phyloP scores from a whole-genome alignment of 1,140 invertebrate genomes.

The Helicoverpa armigera region DNA sequence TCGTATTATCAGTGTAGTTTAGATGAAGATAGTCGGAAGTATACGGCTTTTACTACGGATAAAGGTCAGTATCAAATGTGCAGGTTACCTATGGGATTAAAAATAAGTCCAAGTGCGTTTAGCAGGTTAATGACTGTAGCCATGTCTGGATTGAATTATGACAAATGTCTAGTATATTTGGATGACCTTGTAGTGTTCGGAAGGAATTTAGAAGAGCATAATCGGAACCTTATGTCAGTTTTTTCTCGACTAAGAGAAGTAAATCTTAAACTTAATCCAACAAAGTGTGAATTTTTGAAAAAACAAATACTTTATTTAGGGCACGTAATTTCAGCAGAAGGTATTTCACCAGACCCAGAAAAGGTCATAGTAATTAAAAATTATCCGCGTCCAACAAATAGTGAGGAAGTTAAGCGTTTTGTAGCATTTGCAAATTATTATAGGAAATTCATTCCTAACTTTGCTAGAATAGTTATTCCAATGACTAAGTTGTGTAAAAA shows the following conservation, averaged over 20 bases:
- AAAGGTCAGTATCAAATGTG: slow-evolving; percentile 48
- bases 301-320: slow-evolving; percentile 37
- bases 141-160: slow-evolving; percentile 23
- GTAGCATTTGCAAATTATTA: slow-evolving; percentile 45
- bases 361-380: slow-evolving; percentile 31
- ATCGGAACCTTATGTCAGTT: slow-evolving; percentile 30
- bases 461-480: too few relatives aligned
- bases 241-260: slow-evolving; percentile 31
- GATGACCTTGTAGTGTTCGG: slow-evolving; percentile 12
- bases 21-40: slow-evolving; percentile 5
- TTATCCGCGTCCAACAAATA: slow-evolving; percentile 31
- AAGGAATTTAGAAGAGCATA: slow-evolving; percentile 29
- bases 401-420: slow-evolving; percentile 32
- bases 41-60: slow-evolving; percentile 42
- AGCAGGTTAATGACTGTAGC: slow-evolving; percentile 38
- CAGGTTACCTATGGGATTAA: slow-evolving; percentile 43
- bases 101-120: slow-evolving; percentile 39
- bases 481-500: too few relatives aligned
- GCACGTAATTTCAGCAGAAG: slow-evolving; percentile 29
- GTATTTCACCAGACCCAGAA: slow-evolving; percentile 35
- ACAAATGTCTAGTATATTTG: slow-evolving; percentile 18
- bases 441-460: slow-evolving; percentile 59
- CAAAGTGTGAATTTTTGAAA: slow-evolving; percentile 27
- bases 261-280: slow-evolving; percentile 40
- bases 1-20: slow-evolving; percentile 28